These are phyloP conservation scores for Mionectes olivaceus DNA, from an alignment of 2,797 vertebrate genomes.

Conservation along the genomic window DNA sequence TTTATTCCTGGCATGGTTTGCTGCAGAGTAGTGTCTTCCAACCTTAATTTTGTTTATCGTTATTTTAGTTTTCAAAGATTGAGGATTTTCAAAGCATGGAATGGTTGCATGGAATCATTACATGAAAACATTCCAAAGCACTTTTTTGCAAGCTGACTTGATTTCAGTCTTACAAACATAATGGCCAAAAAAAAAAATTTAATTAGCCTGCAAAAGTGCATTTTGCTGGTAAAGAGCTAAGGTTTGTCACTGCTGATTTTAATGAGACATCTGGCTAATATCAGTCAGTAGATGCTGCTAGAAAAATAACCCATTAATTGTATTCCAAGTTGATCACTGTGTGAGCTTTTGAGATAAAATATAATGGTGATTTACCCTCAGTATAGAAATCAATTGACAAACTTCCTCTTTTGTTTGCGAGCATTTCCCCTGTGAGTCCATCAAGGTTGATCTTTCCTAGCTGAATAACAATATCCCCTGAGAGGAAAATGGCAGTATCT, in stretches of 20 bases:
- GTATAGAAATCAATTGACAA: constrained; percentile 61
- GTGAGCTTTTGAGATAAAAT: constrained; percentile 67
- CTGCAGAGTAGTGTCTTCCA: neutral
- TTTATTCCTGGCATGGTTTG: neutral
- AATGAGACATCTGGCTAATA: constrained; percentile 77
- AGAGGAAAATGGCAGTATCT: constrained; percentile 65
- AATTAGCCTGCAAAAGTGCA: constrained; percentile 62
- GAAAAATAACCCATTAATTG: constrained; percentile 63
- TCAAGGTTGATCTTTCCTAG: constrained; percentile 52
- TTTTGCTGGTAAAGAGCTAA: constrained; percentile 66
- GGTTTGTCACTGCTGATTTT: constrained; percentile 67
- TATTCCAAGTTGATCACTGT: constrained; percentile 40
- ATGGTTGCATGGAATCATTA: neutral
- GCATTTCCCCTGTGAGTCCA: constrained; percentile 22
- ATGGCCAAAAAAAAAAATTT: constrained; percentile 59
- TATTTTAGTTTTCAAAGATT: neutral
- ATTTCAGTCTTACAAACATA: constrained; percentile 65
- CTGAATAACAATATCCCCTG: constrained; percentile 61
- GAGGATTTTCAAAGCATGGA: neutral
- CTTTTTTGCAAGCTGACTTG: constrained; percentile 58
- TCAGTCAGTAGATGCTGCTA: constrained; percentile 63
- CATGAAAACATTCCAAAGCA: constrained; percentile 15
- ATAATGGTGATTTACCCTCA: constrained; percentile 56
- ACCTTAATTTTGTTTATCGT: neutral
- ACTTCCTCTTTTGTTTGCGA: constrained; percentile 56